Base-by-base conservation (phyloP, 2,797 vertebrate genomes). In the Alosa sapidissima region DNA sequence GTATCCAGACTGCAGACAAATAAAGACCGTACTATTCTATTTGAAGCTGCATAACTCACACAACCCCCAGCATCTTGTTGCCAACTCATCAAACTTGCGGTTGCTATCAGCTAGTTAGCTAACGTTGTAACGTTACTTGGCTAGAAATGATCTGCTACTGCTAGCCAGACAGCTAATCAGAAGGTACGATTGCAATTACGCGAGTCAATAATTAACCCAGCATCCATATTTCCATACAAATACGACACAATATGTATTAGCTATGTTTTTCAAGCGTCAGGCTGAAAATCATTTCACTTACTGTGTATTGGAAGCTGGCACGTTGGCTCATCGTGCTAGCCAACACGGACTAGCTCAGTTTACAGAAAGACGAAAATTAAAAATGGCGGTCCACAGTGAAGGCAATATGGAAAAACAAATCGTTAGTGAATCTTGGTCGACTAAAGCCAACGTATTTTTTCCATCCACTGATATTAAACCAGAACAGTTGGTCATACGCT, bases 51-150 rank as follows among this genome's bases (percentile, higher is more conserved):
- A 78, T 21, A 47, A 75, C 65, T 72, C 13, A 75, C 68, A 45
- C 33, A 75, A 2, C 6, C 36, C 41, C 16, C 16, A 47, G 72
- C 6, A 21, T 78, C 36, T 78, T 21, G 36, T 78, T 78, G 72
- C 72, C 72, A 78, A 78, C 72, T 78, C 72, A 78, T 78, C 72
- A 78, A 78, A 78, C 72, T 78, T 81, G 82, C 83, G 81, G 83
- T 41, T 92, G 92, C 90, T 90, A 88, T 88, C 87, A 89, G 90
- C 89, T 91, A 93, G 82, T 60, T 83, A 60, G 90, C 91, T 21
- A 81, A 85, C 91, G 41, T 41, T 41, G 1, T 28, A 41, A 41
- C 41, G 90, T 91, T 93, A 62, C 58, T 24, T 62, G 41, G 36
- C 72, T 78, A 45, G 14, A 45, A 72, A 72, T 72, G 72, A 78